Evolutionary conservation across 2,888 invertebrate species (phyloP), one percentile per base, ranked within the genome.

Genomic region (Orthonychiurus folsomi): DNA sequence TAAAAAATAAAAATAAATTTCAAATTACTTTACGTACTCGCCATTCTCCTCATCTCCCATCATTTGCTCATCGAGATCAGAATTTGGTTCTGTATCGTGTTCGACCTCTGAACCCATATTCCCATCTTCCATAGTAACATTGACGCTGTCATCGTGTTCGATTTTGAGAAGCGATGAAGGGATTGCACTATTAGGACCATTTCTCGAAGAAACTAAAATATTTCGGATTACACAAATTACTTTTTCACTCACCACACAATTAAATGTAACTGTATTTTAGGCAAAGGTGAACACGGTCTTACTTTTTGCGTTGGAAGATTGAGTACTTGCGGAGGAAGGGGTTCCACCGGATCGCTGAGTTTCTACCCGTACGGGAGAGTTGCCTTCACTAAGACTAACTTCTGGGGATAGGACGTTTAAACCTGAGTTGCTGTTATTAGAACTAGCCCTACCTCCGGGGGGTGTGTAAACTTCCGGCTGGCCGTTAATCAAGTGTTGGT

Each of bases 401-500:
- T 73, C 73, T 3, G 73, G 73, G 27, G 73, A 73, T 52, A 73
- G 67, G 47, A 73, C 73, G 59, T 69, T 71, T 61, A 70, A 63
- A 58, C 69, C 67, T 28, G 69, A 70, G 64, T 66, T 73, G 47
- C 68, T 66, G 56, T 71, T 68, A 57, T 62, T 66, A 20, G 70
- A 70, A 64, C 70, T 70, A 60, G 65, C 65, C 50, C 69, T 63
- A 60, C 70, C 72, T 47, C 66, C 48, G 5, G 70, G 67, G 23
- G 70, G 67, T 52, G 69, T 66, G 61, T 65, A 70, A 18, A 64
- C 65, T 23, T 73, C 73, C 25, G 73, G 70, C 60, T 73, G 70
- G 21, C 73, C 73, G 57, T 73, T 73, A 54, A 73, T 71, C 57
- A 73, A 61, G 61, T 71, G 69, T 60, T 73, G 73, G 62, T 73